phyloP scores from a whole-genome alignment of 2,888 invertebrate species.

The Sminthurides aquaticus region DNA sequence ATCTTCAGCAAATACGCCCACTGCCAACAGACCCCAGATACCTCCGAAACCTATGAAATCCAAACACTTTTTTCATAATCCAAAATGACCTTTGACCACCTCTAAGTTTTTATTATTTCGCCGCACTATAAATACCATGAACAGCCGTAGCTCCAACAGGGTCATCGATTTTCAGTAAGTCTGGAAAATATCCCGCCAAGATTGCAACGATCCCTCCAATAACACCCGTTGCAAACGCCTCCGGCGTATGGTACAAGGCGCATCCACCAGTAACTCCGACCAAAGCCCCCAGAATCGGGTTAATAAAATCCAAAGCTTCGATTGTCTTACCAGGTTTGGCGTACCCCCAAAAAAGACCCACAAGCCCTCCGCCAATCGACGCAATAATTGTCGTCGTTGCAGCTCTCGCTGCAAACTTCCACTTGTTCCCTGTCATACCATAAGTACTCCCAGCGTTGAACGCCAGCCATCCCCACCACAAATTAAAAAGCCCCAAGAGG shows the following conservation, averaged over 20 bases:
- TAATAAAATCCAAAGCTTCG: conserved; percentile 76
- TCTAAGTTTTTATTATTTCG: no score
- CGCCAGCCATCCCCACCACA: conserved; percentile 96
- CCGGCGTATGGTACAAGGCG: conserved; percentile 76
- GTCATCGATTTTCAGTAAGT: conserved; percentile 70
- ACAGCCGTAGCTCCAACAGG: conserved; percentile 85
- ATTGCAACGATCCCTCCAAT: conserved; percentile 69
- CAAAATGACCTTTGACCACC: background rate
- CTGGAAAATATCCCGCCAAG: conserved; percentile 62
- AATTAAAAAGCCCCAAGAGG: conserved; percentile 79
- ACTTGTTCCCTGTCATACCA: conserved; percentile 68
- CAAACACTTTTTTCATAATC: background rate
- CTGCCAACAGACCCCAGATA: conserved; percentile 68
- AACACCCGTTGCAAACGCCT: conserved; percentile 69
- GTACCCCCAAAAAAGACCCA: conserved; percentile 59
- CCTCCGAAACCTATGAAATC: conserved; percentile 46
- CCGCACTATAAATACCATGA: conserved; percentile 57
- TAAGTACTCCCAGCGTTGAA: conserved; percentile 78
- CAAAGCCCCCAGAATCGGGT: conserved; percentile 75
- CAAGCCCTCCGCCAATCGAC: conserved; percentile 77
- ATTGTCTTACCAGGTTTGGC: conserved; percentile 55
- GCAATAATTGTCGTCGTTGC: conserved; percentile 85
- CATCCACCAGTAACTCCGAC: conserved; percentile 83
- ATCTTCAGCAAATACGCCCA: conserved; percentile 80
- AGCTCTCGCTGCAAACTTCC: conserved; percentile 79